Evolutionary conservation across 2,797 vertebrate genomes (phyloP).

Genomic region (Tapera naevia): DNA sequence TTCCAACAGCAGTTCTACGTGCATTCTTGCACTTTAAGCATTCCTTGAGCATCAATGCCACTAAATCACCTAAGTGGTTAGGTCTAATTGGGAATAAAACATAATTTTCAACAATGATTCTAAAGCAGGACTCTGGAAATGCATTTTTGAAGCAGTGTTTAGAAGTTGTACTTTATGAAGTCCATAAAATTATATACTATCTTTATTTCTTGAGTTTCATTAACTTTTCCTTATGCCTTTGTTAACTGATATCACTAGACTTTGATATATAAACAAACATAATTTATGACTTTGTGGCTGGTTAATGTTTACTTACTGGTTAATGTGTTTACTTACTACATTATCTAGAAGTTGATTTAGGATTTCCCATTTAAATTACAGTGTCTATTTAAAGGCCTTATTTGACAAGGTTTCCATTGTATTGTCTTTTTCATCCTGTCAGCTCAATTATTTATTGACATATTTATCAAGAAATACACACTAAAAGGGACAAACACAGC

Average conservation of each 20-base stretch:
- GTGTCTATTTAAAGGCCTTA: not conserved
- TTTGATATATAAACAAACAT: slow-evolving; percentile 7
- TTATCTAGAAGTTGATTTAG: slow-evolving; percentile 39
- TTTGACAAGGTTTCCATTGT: not conserved
- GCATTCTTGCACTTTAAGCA: not conserved
- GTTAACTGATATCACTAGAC: not conserved
- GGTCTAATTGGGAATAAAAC: not conserved
- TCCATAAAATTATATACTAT: not conserved
- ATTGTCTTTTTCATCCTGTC: not conserved
- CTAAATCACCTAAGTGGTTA: not conserved
- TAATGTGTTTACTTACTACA: slow-evolving; percentile 19
- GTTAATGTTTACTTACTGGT: not conserved
- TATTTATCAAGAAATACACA: slow-evolving; percentile 6
- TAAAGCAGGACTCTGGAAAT: not conserved
- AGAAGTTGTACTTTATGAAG: not conserved
- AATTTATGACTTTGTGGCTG: not conserved
- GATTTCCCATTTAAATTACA: slow-evolving; percentile 15
- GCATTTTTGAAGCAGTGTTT: not conserved
- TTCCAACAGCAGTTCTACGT: not conserved
- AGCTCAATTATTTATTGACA: slow-evolving; percentile 6
- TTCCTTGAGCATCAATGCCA: not conserved
- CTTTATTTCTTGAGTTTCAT: slow-evolving; percentile 7
- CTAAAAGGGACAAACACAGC: not conserved
- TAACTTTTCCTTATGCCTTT: not conserved
- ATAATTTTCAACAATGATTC: not conserved